Percentiles rank a stretch among this genome's conserved stretches.
These are phyloP conservation scores for Melanaphis sacchari DNA, from an alignment of 1,140 invertebrate species.

Conservation along the genomic window DNA sequence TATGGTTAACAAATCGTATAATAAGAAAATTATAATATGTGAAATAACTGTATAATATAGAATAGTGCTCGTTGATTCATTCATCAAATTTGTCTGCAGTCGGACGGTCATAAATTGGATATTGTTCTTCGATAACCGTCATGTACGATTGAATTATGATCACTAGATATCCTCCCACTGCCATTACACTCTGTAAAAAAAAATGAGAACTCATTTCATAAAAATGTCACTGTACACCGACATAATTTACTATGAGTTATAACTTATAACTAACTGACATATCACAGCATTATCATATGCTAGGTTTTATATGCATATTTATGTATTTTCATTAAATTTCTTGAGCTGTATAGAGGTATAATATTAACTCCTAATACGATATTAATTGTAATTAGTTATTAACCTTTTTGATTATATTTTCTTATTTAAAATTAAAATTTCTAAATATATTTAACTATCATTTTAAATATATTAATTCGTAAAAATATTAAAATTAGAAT, in stretches of 20 bases:
- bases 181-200: conserved; percentile 41
- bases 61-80: not conserved
- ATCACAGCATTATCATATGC: no score
- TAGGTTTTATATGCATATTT: no score
- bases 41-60: not conserved
- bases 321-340: no score
- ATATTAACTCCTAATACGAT: no score
- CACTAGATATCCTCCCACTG: conserved; percentile 53
- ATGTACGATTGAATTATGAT: conserved; percentile 58
- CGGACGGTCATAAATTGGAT: conserved; percentile 35
- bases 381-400: not conserved
- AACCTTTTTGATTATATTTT: not conserved
- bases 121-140: conserved; percentile 57
- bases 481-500: no score
- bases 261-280: not conserved
- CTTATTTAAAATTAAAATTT: not conserved
- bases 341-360: no score
- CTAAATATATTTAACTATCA: not conserved
- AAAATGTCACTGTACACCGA: not conserved
- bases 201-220: not conserved
- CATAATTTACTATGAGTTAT: not conserved
- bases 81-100: conserved; percentile 46
- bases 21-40: not conserved
- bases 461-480: not conserved
- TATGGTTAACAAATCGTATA: not conserved